phyloP scores from a whole-genome alignment of 2,797 vertebrate genomes.

The Molossus molossus region DNA sequence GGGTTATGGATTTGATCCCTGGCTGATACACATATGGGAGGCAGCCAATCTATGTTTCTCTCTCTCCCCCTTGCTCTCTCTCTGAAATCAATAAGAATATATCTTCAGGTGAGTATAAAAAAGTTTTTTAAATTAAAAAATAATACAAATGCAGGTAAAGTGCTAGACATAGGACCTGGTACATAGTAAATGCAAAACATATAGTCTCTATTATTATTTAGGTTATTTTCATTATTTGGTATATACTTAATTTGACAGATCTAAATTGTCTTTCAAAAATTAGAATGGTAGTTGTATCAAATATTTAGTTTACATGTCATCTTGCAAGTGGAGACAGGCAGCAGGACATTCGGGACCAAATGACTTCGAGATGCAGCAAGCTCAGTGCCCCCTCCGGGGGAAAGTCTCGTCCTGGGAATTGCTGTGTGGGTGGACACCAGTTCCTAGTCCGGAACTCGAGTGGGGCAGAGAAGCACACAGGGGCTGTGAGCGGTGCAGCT shows the following conservation, averaged over 20 bases:
- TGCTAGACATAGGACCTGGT: not conserved
- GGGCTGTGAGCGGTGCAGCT: not conserved
- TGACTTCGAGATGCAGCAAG: not conserved
- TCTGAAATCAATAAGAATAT: not conserved
- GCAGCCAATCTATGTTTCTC: not conserved
- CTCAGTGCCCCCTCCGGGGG: not conserved
- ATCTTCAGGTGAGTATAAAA: not conserved
- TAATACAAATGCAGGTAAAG: not conserved
- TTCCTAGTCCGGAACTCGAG: not conserved
- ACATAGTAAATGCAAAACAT: not conserved
- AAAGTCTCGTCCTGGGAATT: not conserved
- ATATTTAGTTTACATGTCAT: not conserved
- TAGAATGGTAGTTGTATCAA: not conserved
- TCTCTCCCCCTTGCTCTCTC: not conserved
- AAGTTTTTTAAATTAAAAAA: not conserved
- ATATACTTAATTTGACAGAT: not conserved
- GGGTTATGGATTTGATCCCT: not conserved
- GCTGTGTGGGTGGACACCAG: not conserved
- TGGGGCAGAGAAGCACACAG: not conserved
- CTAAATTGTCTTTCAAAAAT: constrained; percentile 24
- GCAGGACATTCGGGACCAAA: not conserved
- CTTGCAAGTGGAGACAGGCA: not conserved
- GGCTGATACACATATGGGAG: not conserved
- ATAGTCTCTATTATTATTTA: not conserved
- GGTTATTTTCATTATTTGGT: constrained; percentile 5